These are phyloP conservation scores for Heterohyrax brucei DNA, from an alignment of 2,797 vertebrate species.

Conservation along the genomic window DNA sequence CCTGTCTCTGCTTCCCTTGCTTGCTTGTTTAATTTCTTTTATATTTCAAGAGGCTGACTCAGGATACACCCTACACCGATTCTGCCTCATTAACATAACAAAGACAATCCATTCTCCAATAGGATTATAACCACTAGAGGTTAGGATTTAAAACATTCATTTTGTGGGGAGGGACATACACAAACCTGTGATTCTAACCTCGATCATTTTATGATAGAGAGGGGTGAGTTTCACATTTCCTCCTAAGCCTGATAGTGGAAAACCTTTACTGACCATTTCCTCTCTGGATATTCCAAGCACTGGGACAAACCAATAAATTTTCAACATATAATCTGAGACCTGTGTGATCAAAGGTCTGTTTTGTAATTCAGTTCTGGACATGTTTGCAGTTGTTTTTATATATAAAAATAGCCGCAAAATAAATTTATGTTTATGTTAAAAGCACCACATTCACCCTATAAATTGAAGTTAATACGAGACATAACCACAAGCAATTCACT, in stretches of 20 bases:
- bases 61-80: too few relatives aligned
- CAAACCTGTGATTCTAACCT: neutral
- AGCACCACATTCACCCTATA: neutral
- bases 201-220: neutral
- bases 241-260: constrained; percentile 8
- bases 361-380: neutral
- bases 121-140: too few relatives aligned
- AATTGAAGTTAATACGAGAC: neutral
- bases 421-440: neutral
- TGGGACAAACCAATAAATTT: neutral
- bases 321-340: neutral
- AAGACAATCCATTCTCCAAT: too few relatives aligned
- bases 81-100: too few relatives aligned
- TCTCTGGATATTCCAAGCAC: neutral
- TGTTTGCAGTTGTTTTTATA: neutral
- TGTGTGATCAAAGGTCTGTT: neutral
- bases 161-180: too few relatives aligned
- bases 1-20: too few relatives aligned
- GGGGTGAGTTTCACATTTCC: neutral
- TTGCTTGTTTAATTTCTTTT: too few relatives aligned
- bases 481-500: neutral
- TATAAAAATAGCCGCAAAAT: constrained; percentile 27
- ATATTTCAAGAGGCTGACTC: too few relatives aligned
- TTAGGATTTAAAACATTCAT: too few relatives aligned
- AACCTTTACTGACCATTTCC: neutral